These are phyloP conservation scores for Myiozetetes cayanensis DNA, from an alignment of 2,113 vertebrate species.

Conservation along the genomic window DNA sequence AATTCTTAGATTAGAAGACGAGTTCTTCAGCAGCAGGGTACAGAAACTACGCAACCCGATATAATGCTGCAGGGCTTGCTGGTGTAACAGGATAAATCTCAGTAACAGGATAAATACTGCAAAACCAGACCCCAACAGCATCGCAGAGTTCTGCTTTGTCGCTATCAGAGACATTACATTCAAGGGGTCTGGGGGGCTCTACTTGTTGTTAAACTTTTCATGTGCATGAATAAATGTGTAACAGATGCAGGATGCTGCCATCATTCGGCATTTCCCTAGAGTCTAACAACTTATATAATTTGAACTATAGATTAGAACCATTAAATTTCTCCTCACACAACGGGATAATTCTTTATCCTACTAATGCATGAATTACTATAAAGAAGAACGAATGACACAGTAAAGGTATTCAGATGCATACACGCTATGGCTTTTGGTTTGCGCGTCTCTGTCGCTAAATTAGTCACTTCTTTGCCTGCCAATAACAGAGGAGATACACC, in stretches of 20 bases:
- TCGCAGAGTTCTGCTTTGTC: neutral
- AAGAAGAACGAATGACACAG: neutral
- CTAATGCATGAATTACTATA: neutral
- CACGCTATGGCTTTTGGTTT: neutral
- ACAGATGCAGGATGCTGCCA: neutral
- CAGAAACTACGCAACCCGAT: neutral
- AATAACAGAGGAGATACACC: neutral
- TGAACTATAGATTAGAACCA: neutral
- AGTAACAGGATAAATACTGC: neutral
- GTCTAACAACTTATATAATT: neutral
- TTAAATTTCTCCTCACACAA: neutral
- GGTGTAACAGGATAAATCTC: neutral
- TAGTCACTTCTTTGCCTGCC: neutral
- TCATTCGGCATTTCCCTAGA: neutral
- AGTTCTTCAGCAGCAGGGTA: neutral
- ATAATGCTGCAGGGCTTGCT: neutral
- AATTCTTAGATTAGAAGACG: neutral
- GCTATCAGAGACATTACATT: neutral
- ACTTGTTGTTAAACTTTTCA: neutral
- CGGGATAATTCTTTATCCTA: neutral
- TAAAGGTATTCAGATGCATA: neutral
- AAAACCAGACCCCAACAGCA: fast-evolving
- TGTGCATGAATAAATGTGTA: neutral
- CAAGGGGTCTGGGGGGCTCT: neutral
- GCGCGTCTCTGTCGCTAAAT: neutral